Conservation (phyloP, 1,140 invertebrate species). For the Theocolax elegans region DNA sequence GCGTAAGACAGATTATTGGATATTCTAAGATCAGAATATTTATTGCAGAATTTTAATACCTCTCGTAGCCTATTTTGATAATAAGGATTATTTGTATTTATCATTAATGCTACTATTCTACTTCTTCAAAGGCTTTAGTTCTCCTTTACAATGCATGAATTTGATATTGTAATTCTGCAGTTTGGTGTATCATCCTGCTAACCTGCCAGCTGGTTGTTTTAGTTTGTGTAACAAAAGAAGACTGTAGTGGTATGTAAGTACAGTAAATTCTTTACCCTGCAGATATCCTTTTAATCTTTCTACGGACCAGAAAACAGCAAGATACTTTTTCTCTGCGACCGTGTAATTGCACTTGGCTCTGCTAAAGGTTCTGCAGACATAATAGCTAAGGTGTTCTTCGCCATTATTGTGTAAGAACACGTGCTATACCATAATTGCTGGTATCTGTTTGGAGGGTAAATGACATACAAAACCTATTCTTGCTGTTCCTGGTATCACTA, state of each 20-base stretch:
- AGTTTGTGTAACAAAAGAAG: neutral
- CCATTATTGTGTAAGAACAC: neutral
- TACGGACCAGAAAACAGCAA: neutral
- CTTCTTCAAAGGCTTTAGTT: neutral
- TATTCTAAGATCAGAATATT: too few relatives aligned
- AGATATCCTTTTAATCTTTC: neutral
- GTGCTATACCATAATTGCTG: too few relatives aligned
- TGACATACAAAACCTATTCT: too few relatives aligned
- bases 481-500: too few relatives aligned
- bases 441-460: too few relatives aligned
- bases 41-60: too few relatives aligned
- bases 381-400: neutral
- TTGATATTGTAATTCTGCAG: neutral
- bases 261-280: neutral
- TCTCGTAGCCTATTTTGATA: too few relatives aligned
- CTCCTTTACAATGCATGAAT: neutral
- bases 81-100: too few relatives aligned
- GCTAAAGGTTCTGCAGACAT: neutral
- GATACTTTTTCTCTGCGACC: neutral
- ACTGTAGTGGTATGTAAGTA: neutral
- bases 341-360: neutral
- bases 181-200: neutral
- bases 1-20: too few relatives aligned
- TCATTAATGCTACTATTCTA: too few relatives aligned
- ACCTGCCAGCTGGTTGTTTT: neutral